phyloP scores from a whole-genome alignment of 2,113 vertebrate species.

The Anguilla rostrata region DNA sequence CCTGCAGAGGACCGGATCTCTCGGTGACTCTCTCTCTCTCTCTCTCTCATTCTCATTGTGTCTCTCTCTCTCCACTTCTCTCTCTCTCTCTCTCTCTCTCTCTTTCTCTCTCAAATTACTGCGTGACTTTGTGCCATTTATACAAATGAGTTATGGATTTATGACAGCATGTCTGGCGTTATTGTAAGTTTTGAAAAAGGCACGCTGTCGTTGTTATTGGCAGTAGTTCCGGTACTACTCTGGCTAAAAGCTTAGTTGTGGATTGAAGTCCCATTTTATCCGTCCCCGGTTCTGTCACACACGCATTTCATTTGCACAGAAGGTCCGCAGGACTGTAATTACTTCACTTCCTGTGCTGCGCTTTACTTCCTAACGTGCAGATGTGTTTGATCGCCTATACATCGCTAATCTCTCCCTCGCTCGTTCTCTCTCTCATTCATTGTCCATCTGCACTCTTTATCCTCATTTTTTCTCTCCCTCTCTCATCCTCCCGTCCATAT shows the following conservation, averaged over 20 bases:
- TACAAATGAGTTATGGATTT: not conserved
- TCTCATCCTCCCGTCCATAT: not conserved
- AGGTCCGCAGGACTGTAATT: not conserved
- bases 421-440: constrained; percentile 5
- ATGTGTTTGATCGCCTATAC: not conserved
- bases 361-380: not conserved
- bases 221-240: not conserved
- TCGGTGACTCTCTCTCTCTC: constrained; percentile 19
- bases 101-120: not conserved
- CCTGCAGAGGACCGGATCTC: constrained; percentile 23
- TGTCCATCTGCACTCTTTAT: constrained; percentile 6
- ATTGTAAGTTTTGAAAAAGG: not conserved
- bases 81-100: not conserved
- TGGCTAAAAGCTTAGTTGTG: not conserved
- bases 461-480: not conserved
- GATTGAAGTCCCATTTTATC: not conserved
- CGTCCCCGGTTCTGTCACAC: not conserved
- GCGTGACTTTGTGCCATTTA: not conserved
- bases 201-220: not conserved
- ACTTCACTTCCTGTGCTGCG: not conserved
- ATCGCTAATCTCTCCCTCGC: not conserved
- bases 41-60: not conserved
- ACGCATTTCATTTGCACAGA: not conserved
- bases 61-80: not conserved
- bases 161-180: not conserved